Evolutionary conservation across 2,888 invertebrate genomes (phyloP).

Genomic region (Hesperia comma): DNA sequence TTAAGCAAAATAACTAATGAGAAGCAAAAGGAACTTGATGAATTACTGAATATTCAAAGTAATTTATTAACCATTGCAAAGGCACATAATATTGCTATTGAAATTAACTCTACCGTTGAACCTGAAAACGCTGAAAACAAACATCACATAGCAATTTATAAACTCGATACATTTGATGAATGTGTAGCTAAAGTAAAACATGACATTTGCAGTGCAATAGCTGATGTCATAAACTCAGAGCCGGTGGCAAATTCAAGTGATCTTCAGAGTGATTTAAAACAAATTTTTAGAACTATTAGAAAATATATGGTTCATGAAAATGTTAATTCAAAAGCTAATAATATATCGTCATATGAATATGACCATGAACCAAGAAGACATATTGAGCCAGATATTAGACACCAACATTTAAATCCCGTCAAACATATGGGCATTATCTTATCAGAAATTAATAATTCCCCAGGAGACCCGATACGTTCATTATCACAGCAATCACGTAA

Average conservation of each 20-base stretch:
- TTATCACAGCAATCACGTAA: slow-evolving; percentile 52
- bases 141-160: slow-evolving; percentile 27
- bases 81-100: slow-evolving; percentile 6
- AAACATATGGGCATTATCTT: slow-evolving; percentile 54
- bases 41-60: slow-evolving; percentile 54
- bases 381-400: slow-evolving; percentile 12
- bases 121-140: slow-evolving; percentile 2
- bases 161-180: slow-evolving; percentile 43
- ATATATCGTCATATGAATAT: slow-evolving; percentile 31
- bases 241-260: slow-evolving; percentile 43
- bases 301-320: slow-evolving; percentile 49
- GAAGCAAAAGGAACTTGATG: slow-evolving; percentile 59
- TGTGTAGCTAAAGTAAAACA: slow-evolving; percentile 59
- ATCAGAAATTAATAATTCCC: slow-evolving; percentile 51
- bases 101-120: background rate
- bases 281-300: slow-evolving; percentile 56
- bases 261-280: slow-evolving; percentile 54
- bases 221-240: slow-evolving; percentile 56
- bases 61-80: slow-evolving; percentile 46
- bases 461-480: slow-evolving; percentile 48
- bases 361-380: slow-evolving; percentile 26
- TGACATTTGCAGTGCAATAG: slow-evolving; percentile 62
- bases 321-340: slow-evolving; percentile 49
- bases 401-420: slow-evolving; percentile 36
- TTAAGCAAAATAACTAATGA: slow-evolving; percentile 56